Percentiles rank a stretch among this genome's conserved stretches.
These are phyloP conservation scores for Chionis minor DNA, from an alignment of 2,113 vertebrate species.

Conservation along the genomic window DNA sequence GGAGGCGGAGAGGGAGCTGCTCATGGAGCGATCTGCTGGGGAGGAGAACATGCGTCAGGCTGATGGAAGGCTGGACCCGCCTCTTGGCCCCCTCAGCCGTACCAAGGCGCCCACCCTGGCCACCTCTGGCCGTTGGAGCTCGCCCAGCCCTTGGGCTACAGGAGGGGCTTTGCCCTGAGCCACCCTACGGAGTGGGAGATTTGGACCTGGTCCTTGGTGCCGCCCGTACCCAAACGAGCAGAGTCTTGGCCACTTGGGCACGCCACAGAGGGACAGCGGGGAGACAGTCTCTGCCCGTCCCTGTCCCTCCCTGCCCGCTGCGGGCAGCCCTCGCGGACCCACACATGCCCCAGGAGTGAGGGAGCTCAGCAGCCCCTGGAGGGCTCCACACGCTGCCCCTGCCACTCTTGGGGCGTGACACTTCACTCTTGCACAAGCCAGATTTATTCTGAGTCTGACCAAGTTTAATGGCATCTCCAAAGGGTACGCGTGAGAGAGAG, in stretches of 20 bases:
- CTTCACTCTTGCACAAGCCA: not conserved
- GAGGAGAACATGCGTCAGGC: not conserved
- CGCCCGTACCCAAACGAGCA: accelerated
- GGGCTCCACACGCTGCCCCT: not conserved
- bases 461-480: not conserved
- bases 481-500: not conserved
- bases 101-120: accelerated
- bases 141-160: not conserved
- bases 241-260: not conserved
- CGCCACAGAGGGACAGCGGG: accelerated
- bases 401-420: not conserved
- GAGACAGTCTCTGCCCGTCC: not conserved
- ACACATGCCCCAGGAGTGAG: not conserved
- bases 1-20: conserved; percentile 92
- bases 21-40: conserved; percentile 90
- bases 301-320: not conserved
- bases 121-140: accelerated
- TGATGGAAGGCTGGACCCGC: not conserved
- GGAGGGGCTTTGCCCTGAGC: not conserved
- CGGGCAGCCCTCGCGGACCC: no score
- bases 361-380: accelerated
- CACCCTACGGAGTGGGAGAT: not conserved
- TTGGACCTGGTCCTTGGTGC: accelerated
- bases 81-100: accelerated
- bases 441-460: not conserved